Base-by-base conservation (phyloP, 2,888 invertebrate species). In the Nemotelus pantherinus region DNA sequence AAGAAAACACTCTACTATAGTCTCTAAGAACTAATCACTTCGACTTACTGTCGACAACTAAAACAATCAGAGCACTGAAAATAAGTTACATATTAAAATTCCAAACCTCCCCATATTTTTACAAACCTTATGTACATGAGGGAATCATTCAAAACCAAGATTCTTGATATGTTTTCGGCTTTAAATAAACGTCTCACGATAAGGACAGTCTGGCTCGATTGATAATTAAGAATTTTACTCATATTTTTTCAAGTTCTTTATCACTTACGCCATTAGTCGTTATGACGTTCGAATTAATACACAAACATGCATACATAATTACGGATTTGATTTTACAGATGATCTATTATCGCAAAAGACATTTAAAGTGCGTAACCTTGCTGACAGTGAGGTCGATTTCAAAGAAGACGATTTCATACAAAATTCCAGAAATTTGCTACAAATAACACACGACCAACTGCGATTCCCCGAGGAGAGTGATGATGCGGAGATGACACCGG, bases 391-490 rank as follows among this genome's bases (percentile, higher is more conserved):
- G 60, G 60, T 50, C 74, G 60, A 74, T 48, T 39, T 9, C 7
- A 63, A 47, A 48, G 25, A 25, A 74, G 74, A 74, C n/a, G 39
- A 47, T 67, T 48, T n/a, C 47, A 47, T 25, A 10, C 44, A 10
- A 9, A 67, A 50, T 47, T 39, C 47, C 3, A 60, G 63, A 63
- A 74, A 74, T 60, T 48, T 74, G 50, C 63, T 48, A 41, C 50
- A 39, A 45, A 44, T 65, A 4, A 67, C 60, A 5, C 77, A 74
- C 47, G 77, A 79, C 50, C 74, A 39, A 44, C 58, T 77, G 45
- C 64, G 60, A 48, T 77, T 79, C 67, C 79, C 72, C 25, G 68
- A 57, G 6, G 58, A 58, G 3, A 67, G 7, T 57, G 77, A 76
- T 50, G 45, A 67, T 55, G 57, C 55, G 3, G 10, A 41, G 72